Evolutionary conservation across 2,888 invertebrate species (phyloP), one percentile per base, ranked within the genome.

Genomic region (Chrysolina americana): DNA sequence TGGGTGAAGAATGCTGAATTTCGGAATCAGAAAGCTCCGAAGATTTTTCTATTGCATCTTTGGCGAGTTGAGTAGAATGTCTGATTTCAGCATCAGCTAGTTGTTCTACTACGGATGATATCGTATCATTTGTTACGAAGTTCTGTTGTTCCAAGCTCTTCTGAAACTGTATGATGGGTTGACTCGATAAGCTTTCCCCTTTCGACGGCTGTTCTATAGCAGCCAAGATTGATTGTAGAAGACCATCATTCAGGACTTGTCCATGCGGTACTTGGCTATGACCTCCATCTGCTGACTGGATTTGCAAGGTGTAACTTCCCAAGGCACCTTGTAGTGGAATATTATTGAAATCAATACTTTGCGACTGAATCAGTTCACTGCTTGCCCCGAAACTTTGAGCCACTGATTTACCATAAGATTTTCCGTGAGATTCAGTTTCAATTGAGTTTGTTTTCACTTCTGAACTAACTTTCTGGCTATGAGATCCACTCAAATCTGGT

Each of bases 191-290:
- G 71, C 84, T 86, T 36, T 79, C 79, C 41, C 74, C 78, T 62
- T 70, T 47, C 74, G 85, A 88, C 0, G 94, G 94, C 78, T 95
- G 93, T 83, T 96, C 96, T 65, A 96, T 95, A 0, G 95, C 96
- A 76, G 94, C 92, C 2, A 96, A 86, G 71, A 96, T 95, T 68
- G 95, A 94, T 84, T 95, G 95, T 1, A 96, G 86, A 0, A 96
- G 89, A 1, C 94, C 95, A 84, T 95, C 93, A 0, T 95, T 95
- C 0, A 96, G 87, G 0, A 96, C 90, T 85, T 95, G 94, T 15
- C 94, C 93, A 81, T 96, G 95, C 68, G 94, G 92, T 23, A 83
- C 90, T 78, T 90, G 89, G 10, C 89, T 88, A 5, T 88, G 88
- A 79, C 85, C 89, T 13, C 90, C 91, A 79, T 92, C 91, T 0